Evolutionary conservation across 2,888 invertebrate species (phyloP).

Genomic region (Cantharis flavilabris): DNA sequence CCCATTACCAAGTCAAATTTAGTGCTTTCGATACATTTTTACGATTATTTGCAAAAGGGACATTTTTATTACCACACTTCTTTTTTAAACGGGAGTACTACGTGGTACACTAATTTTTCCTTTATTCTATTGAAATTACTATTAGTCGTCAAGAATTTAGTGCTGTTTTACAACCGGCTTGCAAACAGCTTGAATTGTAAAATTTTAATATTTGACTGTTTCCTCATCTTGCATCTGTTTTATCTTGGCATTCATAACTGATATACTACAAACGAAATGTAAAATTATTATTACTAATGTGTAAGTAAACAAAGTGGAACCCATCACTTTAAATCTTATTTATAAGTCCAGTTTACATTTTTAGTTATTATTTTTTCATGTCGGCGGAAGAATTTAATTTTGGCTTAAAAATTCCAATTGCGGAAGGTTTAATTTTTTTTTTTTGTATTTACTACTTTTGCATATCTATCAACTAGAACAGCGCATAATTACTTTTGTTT

Average conservation of each 20-base stretch:
- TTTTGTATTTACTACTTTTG: neutral
- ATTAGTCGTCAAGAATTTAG: slow-evolving; percentile 8
- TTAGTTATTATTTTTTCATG: neutral
- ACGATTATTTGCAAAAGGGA: neutral
- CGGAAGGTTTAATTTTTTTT: neutral
- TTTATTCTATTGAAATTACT: neutral
- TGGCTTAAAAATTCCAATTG: neutral
- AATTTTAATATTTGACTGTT: slow-evolving; percentile 14
- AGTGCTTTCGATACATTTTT: neutral
- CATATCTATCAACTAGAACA: slow-evolving; percentile 36
- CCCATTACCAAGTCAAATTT: neutral
- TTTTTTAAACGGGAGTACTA: neutral
- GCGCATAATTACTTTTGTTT: slow-evolving; percentile 42
- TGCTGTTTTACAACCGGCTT: slow-evolving; percentile 19
- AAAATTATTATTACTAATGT: slow-evolving; percentile 11
- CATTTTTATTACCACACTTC: neutral
- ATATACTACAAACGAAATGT: slow-evolving; percentile 8
- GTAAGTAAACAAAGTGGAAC: slow-evolving; percentile 9
- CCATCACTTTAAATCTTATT: slow-evolving; percentile 10
- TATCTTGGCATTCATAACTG: slow-evolving; percentile 5
- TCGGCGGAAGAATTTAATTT: neutral
- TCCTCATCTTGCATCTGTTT: slow-evolving; percentile 10
- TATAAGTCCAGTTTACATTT: slow-evolving; percentile 5
- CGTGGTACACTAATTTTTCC: neutral
- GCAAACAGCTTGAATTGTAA: slow-evolving; percentile 19